A percentile compares a stretch with the other conserved stretches of the same genome.
Evolutionary conservation across 2,888 invertebrate genomes (phyloP).

Genomic region (Pyrrhia umbra): DNA sequence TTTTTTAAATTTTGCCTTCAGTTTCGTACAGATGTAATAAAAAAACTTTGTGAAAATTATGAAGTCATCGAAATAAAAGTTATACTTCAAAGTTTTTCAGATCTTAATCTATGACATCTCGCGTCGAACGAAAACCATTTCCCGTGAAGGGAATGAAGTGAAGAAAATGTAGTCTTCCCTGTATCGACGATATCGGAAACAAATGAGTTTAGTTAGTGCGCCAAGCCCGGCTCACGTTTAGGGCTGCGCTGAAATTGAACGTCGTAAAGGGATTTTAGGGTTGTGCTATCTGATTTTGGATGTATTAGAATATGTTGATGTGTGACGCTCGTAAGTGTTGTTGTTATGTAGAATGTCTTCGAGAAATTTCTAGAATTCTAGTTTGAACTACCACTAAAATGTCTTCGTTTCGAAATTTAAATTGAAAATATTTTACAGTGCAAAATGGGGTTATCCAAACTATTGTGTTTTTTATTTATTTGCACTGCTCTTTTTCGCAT

Average conservation of each 20-base stretch:
- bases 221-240: conserved; percentile 44
- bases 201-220: conserved; percentile 74
- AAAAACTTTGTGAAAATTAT: no score
- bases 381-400: no score
- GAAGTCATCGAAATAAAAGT: neutral
- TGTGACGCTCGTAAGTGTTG: conserved; percentile 11
- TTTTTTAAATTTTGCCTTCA: no score
- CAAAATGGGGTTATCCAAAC: no score
- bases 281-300: conserved; percentile 48
- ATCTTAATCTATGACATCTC: conserved; percentile 55
- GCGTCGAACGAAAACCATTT: conserved; percentile 66
- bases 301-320: conserved; percentile 50
- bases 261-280: conserved; percentile 52
- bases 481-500: no score
- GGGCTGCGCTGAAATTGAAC: conserved; percentile 55
- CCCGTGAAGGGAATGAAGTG: conserved; percentile 70
- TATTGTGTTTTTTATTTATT: no score
- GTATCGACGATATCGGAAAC: conserved; percentile 72
- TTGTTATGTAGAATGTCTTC: conserved; percentile 13
- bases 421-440: no score
- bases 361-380: no score
- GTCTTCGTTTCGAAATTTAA: no score
- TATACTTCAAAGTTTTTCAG: neutral
- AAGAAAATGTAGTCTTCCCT: conserved; percentile 70
- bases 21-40: no score